Percentiles rank a stretch among this genome's conserved stretches.
Conservation (phyloP, 2,113 vertebrate species). For the Callaeas wilsoni region DNA sequence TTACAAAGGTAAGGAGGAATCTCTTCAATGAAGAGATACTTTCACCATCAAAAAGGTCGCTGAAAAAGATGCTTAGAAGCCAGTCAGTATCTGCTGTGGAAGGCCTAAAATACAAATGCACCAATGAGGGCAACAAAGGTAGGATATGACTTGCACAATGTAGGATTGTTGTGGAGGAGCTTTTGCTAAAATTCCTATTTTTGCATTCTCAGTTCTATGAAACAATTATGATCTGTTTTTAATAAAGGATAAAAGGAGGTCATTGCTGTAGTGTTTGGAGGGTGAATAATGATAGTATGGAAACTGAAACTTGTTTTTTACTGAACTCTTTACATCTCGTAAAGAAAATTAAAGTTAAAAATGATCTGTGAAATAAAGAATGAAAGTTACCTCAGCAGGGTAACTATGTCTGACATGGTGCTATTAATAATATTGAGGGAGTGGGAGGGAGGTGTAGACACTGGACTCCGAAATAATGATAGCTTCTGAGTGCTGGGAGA, state of each 20-base stretch:
- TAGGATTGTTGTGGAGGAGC: background rate
- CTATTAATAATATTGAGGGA: background rate
- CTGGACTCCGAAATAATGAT: background rate
- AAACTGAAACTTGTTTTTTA: background rate
- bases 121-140: conserved; percentile 69
- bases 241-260: background rate
- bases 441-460: background rate
- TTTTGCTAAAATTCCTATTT: background rate
- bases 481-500: background rate
- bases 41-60: conserved; percentile 75
- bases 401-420: background rate
- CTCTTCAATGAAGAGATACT: conserved; percentile 84
- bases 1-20: conserved; percentile 94
- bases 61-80: conserved; percentile 82
- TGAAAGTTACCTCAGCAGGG: background rate
- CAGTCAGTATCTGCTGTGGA: conserved; percentile 89
- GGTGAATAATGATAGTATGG: background rate
- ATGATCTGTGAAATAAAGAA: background rate
- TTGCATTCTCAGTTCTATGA: background rate
- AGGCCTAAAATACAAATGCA: conserved; percentile 70
- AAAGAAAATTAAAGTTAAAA: background rate
- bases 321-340: background rate
- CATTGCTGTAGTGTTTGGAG: background rate
- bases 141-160: background rate
- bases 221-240: background rate